Evolutionary conservation across 1,140 invertebrate genomes (phyloP).

Genomic region (Littorina saxatilis): DNA sequence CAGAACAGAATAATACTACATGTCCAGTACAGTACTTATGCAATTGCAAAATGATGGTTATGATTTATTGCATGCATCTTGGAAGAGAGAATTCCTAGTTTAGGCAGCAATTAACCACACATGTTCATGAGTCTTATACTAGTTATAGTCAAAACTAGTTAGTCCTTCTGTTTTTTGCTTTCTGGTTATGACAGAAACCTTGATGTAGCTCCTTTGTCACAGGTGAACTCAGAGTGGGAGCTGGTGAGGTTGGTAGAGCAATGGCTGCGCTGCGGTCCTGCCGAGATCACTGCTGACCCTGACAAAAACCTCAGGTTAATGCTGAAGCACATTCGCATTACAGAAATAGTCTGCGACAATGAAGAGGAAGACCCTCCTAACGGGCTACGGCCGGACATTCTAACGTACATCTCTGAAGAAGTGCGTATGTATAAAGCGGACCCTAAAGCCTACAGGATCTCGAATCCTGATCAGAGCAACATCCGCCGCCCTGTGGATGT

Average conservation of each 20-base stretch:
- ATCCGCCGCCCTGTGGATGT: conserved; percentile 33
- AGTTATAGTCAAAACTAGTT: no score
- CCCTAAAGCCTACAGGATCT: conserved; percentile 23
- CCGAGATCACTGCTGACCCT: conserved; percentile 10
- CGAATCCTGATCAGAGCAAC: conserved; percentile 27
- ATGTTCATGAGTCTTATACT: no score
- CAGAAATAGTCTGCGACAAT: conserved; percentile 19
- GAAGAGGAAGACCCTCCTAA: conserved; percentile 26
- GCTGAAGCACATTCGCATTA: conserved; percentile 17
- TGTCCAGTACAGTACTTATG: no score
- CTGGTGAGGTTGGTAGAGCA: conserved; percentile 27
- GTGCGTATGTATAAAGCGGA: conserved; percentile 23
- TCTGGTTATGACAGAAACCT: no score
- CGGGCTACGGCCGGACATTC: conserved; percentile 10
- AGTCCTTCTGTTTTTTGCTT: no score
- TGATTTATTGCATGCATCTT: no score
- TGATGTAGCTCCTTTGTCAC: no score
- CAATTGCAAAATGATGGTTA: no score
- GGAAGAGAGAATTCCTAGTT: no score
- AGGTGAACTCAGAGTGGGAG: conserved; percentile 37
- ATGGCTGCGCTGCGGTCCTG: conserved; percentile 25
- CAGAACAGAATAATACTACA: no score
- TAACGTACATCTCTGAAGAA: conserved; percentile 26
- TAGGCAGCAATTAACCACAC: no score
- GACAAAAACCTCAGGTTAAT: conserved; percentile 20